Conservation (phyloP, 2,113 vertebrate species). For the Bolborhynchus lineola region DNA sequence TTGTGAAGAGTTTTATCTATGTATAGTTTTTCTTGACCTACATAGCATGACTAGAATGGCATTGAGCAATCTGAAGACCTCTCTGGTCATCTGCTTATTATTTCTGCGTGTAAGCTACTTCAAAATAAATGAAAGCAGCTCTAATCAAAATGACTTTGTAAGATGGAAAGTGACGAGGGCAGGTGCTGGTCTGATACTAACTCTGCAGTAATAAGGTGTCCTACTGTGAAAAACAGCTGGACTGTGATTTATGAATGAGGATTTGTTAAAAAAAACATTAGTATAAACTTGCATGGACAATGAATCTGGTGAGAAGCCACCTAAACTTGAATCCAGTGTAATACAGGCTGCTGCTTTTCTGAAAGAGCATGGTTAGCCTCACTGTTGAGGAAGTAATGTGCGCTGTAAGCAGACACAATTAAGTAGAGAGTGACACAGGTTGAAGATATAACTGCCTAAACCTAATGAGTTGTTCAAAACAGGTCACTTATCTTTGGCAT, state of each 20-base stretch:
- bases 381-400: background rate
- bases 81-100: background rate
- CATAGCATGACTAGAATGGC: background rate
- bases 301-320: background rate
- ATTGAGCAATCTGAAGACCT: background rate
- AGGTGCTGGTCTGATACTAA: background rate
- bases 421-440: background rate
- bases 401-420: background rate
- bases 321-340: background rate
- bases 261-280: slow-evolving; percentile 11
- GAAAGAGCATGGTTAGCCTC: background rate
- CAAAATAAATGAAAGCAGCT: background rate
- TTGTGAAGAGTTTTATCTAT: background rate
- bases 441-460: background rate
- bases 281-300: background rate
- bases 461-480: background rate
- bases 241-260: slow-evolving; percentile 53
- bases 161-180: slow-evolving; percentile 5
- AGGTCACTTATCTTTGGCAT: background rate
- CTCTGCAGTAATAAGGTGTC: background rate
- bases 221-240: slow-evolving; percentile 17
- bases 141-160: slow-evolving; percentile 2
- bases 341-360: background rate
- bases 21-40: background rate
- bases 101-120: background rate